A percentile compares a stretch with the other conserved stretches of the same genome.
Evolutionary conservation across 2,797 vertebrate species (phyloP).

Genomic region (Todus mexicanus): DNA sequence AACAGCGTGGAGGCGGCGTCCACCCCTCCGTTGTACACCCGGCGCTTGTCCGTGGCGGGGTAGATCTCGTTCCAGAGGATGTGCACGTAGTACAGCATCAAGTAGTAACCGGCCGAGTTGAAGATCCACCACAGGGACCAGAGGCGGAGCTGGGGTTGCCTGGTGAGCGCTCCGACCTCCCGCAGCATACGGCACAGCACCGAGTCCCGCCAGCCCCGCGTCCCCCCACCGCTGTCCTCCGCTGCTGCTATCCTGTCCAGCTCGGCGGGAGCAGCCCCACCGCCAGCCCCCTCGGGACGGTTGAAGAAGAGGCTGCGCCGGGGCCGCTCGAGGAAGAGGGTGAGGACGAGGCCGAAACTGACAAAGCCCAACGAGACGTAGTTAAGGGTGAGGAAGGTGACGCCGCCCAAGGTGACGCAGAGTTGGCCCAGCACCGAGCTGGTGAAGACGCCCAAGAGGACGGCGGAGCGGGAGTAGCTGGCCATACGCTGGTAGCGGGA

Average conservation of each 20-base stretch:
- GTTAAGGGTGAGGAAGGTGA: slow-evolving; percentile 76
- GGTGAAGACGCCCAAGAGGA: slow-evolving; percentile 90
- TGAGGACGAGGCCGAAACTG: slow-evolving; percentile 80
- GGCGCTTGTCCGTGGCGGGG: slow-evolving; percentile 40
- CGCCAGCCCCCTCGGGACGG: background rate
- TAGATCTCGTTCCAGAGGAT: slow-evolving; percentile 87
- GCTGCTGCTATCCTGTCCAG: slow-evolving; percentile 72
- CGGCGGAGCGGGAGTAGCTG: slow-evolving; percentile 85
- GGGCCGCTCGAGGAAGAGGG: slow-evolving; percentile 85
- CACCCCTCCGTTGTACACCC: slow-evolving; percentile 88
- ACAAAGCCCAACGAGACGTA: slow-evolving; percentile 86
- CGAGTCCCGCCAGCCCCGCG: slow-evolving; percentile 58
- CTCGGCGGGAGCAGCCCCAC: slow-evolving; percentile 53
- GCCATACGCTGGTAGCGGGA: slow-evolving; percentile 88
- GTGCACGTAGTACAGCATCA: slow-evolving; percentile 91
- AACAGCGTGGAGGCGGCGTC: slow-evolving; percentile 82
- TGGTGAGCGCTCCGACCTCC: slow-evolving; percentile 73
- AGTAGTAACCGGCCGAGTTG: slow-evolving; percentile 93
- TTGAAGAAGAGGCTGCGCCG: slow-evolving; percentile 92
- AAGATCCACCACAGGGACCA: slow-evolving; percentile 98
- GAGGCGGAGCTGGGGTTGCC: slow-evolving; percentile 82
- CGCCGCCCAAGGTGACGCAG: slow-evolving; percentile 68
- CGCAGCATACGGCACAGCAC: slow-evolving; percentile 80
- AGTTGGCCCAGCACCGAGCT: slow-evolving; percentile 93
- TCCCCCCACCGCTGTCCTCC: fast-evolving